A percentile compares a stretch with the other conserved stretches of the same genome.
Evolutionary conservation across 1,140 invertebrate species (phyloP).

Genomic region (Brachionus sp.): DNA sequence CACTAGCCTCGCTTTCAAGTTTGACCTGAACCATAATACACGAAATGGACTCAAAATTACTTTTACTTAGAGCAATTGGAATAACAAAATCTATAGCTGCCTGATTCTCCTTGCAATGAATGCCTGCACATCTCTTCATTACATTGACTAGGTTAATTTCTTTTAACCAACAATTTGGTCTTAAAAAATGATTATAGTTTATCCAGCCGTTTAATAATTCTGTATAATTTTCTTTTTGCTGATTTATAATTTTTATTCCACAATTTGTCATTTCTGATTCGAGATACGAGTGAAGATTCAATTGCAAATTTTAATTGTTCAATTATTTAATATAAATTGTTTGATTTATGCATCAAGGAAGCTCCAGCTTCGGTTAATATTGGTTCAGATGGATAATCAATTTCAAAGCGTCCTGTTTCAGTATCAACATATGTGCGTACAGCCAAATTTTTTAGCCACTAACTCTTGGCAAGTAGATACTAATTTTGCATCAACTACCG

Average conservation of each 20-base stretch:
- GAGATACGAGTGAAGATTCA: not conserved
- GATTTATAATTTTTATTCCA: not conserved
- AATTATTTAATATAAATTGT: not conserved
- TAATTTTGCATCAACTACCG: not conserved
- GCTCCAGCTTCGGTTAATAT: constrained; percentile 5
- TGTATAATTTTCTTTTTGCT: not conserved
- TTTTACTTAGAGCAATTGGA: not conserved
- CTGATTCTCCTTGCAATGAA: not conserved
- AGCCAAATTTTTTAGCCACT: constrained; percentile 5
- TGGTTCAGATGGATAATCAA: constrained; percentile 29
- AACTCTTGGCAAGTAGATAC: not conserved
- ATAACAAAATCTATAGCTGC: not conserved
- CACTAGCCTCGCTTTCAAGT: not conserved
- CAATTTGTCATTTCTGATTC: not conserved
- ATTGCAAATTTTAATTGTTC: not conserved
- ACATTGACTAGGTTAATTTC: not conserved
- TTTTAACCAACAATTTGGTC: not conserved
- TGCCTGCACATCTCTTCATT: not conserved
- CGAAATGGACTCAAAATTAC: not conserved
- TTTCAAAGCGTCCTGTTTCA: not conserved
- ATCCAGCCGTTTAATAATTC: not conserved
- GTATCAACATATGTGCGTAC: not conserved
- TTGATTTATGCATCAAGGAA: not conserved
- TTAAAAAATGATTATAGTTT: constrained; percentile 20
- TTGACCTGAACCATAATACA: not conserved